Evolutionary conservation across 2,113 vertebrate genomes (phyloP).

Genomic region (Prunella himalayana): DNA sequence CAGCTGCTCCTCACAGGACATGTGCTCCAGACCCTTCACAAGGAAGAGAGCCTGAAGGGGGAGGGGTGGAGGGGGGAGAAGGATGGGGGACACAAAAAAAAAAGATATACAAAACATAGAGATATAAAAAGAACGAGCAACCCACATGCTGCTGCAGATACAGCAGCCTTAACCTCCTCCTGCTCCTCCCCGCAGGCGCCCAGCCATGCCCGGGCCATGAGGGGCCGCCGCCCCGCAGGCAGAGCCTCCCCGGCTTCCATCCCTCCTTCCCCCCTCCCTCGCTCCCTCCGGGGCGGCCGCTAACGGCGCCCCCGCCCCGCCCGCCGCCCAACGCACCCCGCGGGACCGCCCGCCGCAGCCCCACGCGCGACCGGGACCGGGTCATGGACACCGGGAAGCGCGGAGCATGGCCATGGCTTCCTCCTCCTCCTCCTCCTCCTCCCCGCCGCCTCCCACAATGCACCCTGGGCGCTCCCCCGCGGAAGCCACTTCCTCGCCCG

Average conservation of each 20-base stretch:
- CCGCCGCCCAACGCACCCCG: neutral
- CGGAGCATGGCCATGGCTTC: neutral
- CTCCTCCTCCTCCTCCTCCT: neutral
- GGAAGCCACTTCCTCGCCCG: conserved; percentile 2
- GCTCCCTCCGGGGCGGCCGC: neutral
- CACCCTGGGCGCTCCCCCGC: neutral
- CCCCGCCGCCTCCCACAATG: conserved; percentile 5
- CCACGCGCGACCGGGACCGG: neutral
- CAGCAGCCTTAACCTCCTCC: neutral
- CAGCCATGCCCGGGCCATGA: neutral
- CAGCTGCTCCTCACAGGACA: neutral
- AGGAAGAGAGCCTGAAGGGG: neutral
- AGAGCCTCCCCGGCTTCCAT: neutral
- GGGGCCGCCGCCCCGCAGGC: neutral
- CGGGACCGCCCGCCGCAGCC: neutral
- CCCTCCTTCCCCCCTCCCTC: neutral
- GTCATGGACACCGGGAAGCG: neutral
- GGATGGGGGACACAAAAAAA: neutral
- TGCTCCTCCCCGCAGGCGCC: neutral
- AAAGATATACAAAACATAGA: neutral
- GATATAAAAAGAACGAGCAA: neutral
- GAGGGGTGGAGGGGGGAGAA: too few species aligned
- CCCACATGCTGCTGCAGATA: neutral
- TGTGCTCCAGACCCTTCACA: neutral
- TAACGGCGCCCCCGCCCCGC: neutral